Conservation (phyloP, 2,113 vertebrate species). For the Donacobius atricapilla region DNA sequence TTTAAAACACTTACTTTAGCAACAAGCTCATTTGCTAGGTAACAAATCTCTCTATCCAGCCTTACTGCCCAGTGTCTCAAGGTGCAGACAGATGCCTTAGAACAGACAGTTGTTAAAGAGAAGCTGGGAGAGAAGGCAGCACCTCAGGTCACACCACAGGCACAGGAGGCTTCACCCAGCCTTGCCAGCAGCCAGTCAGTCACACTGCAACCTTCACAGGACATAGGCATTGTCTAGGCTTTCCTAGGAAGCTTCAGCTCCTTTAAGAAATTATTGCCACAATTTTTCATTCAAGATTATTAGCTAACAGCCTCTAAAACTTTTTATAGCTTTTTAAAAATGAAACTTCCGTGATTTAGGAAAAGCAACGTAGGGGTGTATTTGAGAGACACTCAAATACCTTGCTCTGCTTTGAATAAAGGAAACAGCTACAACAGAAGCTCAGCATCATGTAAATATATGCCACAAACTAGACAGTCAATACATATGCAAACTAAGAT, state of each 20-base stretch:
- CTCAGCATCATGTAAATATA: neutral
- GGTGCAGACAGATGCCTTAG: neutral
- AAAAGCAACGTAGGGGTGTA: neutral
- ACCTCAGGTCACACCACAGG: neutral
- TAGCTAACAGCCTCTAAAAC: neutral
- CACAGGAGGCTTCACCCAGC: neutral
- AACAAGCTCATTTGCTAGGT: neutral
- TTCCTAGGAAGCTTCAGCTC: neutral
- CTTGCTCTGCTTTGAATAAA: neutral
- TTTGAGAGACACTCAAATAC: neutral
- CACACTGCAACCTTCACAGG: neutral
- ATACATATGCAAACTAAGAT: neutral
- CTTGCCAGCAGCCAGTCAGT: neutral
- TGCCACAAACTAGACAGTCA: neutral
- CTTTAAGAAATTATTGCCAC: neutral
- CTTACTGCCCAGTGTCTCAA: neutral
- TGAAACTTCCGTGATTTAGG: neutral
- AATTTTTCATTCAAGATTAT: neutral
- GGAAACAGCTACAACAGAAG: neutral
- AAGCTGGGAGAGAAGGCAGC: rapidly evolving
- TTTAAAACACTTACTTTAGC: neutral
- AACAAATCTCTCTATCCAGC: neutral
- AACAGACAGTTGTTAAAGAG: neutral
- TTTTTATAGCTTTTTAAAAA: neutral
- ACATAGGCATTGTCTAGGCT: neutral